Conservation (phyloP, 2,888 invertebrate genomes). For the Bimastos eiseni region DNA sequence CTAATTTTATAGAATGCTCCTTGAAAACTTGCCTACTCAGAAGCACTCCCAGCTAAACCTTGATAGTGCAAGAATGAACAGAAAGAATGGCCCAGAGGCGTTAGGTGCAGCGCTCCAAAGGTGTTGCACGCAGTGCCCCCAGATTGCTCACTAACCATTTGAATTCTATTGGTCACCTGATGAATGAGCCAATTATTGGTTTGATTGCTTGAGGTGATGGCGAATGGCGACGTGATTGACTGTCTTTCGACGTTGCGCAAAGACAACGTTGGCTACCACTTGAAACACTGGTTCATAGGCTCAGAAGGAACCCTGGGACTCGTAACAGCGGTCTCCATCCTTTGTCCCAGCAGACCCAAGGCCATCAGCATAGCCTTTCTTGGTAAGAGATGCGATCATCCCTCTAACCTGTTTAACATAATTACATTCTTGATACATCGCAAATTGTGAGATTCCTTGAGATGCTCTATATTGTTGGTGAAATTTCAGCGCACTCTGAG, state of each 20-base stretch:
- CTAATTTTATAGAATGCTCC: too few relatives aligned
- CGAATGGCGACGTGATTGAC: slow-evolving; percentile 72
- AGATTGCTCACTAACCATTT: background rate
- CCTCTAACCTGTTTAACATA: background rate
- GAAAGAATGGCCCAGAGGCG: too few relatives aligned
- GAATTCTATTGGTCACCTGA: background rate
- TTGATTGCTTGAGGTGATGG: slow-evolving; percentile 54
- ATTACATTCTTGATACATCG: background rate
- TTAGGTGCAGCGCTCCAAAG: too few relatives aligned
- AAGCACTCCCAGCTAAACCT: too few relatives aligned
- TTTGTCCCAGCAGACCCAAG: slow-evolving; percentile 82
- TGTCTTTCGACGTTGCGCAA: slow-evolving; percentile 85
- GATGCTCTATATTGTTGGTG: background rate
- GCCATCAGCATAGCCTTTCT: slow-evolving; percentile 85
- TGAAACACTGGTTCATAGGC: slow-evolving; percentile 95
- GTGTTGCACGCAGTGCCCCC: too few relatives aligned
- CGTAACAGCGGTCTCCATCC: slow-evolving; percentile 86
- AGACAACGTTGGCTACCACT: slow-evolving; percentile 95
- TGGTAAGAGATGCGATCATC: slow-evolving; percentile 66
- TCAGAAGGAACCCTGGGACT: slow-evolving; percentile 95
- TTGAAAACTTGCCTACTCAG: too few relatives aligned
- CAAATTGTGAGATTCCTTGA: too few relatives aligned
- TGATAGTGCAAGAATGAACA: too few relatives aligned
- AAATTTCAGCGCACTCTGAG: too few relatives aligned
- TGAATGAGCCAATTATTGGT: background rate